Evolutionary conservation across 2,888 invertebrate genomes (phyloP), one percentile per base, ranked within the genome.

Genomic region (Drosophila aldrichi): DNA sequence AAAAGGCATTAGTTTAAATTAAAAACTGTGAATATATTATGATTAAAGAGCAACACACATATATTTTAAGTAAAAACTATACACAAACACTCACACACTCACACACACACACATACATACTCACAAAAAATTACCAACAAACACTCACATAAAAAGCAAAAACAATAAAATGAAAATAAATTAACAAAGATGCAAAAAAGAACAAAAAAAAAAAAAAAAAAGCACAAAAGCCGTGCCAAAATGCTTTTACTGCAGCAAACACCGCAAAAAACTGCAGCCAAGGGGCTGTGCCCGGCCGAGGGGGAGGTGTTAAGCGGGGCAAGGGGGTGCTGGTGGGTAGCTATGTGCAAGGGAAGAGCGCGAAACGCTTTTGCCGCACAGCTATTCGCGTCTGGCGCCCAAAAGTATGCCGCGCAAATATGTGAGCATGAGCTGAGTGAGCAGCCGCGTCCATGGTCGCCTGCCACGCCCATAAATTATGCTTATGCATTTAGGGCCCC

Each of bases 21-120:
- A 72, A 81, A 75, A 82, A 86, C 88, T 88, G 84, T 88, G 88
- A 86, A 85, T 85, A 85, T 84, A 54, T 40, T 81, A 84, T 78
- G 67, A 83, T 84, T 83, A 83, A 82, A 82, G 84, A 81, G 78
- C 72, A 73, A 82, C 74, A 82, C 74, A 82, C 74, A 69, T 83
- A 82, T 82, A 82, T 77, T 82, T 85, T 88, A 88, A 88, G 83
- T 63, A 77, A 82, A 81, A 77, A 61, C 49, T 62, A 59, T 56
- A 48, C 51, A 58, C 52, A 56, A 48, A 48, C 55, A 60, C 51
- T 43, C 32, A 63, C 25, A 48, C 55, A 60, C 44, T 59, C 48
- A 32, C 9, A 32, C 9, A 63, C 25, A 48, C 55, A 60, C 44
- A 59, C 48, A 32, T 2, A 32, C 9, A 32, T 0, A 7, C 29